Evolutionary conservation across 2,113 vertebrate genomes (phyloP), one percentile per base, ranked within the genome.

Genomic region (Xiphophorus maculatus): DNA sequence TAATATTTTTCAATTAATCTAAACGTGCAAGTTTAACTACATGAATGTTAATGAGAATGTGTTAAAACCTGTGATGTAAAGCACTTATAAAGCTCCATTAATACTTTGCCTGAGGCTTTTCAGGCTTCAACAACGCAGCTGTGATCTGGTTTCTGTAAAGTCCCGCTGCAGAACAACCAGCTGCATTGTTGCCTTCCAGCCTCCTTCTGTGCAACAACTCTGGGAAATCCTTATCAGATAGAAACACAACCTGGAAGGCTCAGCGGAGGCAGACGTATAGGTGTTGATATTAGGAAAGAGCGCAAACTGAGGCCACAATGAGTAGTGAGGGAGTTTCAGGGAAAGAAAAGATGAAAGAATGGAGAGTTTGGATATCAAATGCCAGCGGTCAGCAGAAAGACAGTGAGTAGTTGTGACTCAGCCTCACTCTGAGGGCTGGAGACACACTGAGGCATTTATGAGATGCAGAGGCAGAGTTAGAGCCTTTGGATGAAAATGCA

Each of bases 381-480:
- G 77, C 73, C 71, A 79, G 61, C 79, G 78, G 14, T 91, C 87
- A 89, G 86, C 89, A 83, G 60, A 73, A 89, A 86, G 73, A 79
- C 63, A 64, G 58, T 90, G 89, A 93, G 66, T 87, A 62, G 66
- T 78, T 51, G 63, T 88, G 87, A 94, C 83, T 93, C 91, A 93
- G 35, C 33, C 68, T 19, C 44, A 77, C 81, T 87, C 58, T 51
- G 28, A 79, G 75, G 61, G 72, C 64, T 68, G 15, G 54, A 77
- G 67, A 82, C 37, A 84, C 60, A 73, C 37, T 68, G 40, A 79
- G 37, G 67, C 73, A 84, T 74, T 82, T 68, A 77, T 77, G n/a
- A 44, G 69, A 68, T 78, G 60, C 76, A 22, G 4, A 72, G 33
- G 17, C 65, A 62, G 7, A 8, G 13, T 58, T 2, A 6, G 35